Conservation (phyloP, 1,140 invertebrate genomes). For the Drosophila azteca region DNA sequence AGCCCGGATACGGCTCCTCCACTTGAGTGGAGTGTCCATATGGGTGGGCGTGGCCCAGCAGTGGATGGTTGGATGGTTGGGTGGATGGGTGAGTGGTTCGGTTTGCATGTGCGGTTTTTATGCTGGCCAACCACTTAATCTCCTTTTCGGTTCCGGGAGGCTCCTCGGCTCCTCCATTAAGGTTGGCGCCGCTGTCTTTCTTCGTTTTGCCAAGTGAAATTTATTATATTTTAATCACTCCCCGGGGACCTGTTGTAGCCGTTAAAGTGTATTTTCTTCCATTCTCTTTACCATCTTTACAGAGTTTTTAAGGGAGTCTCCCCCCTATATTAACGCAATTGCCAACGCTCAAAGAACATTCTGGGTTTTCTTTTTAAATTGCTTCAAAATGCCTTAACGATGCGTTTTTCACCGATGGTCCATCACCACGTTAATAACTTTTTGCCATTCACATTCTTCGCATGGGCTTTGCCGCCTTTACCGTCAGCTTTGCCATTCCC, state of each 20-base stretch:
- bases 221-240: constrained; percentile 83
- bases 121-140: constrained; percentile 78
- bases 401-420: too few relatives aligned
- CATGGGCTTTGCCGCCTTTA: too few relatives aligned
- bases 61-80: constrained; percentile 8
- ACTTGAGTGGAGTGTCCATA: constrained; percentile 28
- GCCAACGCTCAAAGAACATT: constrained; percentile 30
- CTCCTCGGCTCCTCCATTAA: constrained; percentile 11
- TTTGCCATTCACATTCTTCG: background rate
- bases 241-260: constrained; percentile 74
- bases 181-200: constrained; percentile 46
- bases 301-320: constrained; percentile 14
- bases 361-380: constrained; percentile 66
- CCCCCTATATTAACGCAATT: constrained; percentile 43
- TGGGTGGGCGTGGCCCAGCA: constrained; percentile 12
- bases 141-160: constrained; percentile 67
- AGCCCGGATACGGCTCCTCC: constrained; percentile 6
- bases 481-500: too few relatives aligned
- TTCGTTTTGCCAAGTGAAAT: constrained; percentile 77
- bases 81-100: constrained; percentile 6
- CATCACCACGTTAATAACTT: background rate
- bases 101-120: constrained; percentile 79
- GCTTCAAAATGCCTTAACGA: constrained; percentile 58
- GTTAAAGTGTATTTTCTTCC: constrained; percentile 70
- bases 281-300: constrained; percentile 24